phyloP scores from a whole-genome alignment of 2,888 invertebrate genomes.

The Cistogaster globosa region DNA sequence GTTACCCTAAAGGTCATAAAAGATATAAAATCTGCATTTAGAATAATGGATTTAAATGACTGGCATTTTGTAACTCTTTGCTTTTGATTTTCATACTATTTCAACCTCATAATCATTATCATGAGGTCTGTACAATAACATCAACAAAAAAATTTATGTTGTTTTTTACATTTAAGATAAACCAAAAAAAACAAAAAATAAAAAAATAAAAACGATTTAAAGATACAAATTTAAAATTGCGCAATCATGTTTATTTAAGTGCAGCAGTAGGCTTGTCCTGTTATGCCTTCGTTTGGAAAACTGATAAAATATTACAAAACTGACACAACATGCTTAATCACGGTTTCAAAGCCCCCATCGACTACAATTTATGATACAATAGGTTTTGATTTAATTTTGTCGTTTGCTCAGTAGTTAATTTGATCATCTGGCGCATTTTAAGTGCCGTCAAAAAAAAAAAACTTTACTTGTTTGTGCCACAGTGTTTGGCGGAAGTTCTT shows the following conservation, averaged over 20 bases:
- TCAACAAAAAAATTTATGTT: slow-evolving; percentile 5
- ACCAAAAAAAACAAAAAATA: neutral
- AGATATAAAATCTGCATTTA: slow-evolving; percentile 38
- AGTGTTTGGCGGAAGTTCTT: slow-evolving; percentile 57
- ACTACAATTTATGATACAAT: slow-evolving; percentile 12
- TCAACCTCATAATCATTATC: slow-evolving; percentile 48
- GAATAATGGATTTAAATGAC: slow-evolving; percentile 18
- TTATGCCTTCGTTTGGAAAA: slow-evolving; percentile 1
- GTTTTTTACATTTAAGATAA: slow-evolving; percentile 20
- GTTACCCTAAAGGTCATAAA: slow-evolving; percentile 57
- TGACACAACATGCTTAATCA: slow-evolving; percentile 3
- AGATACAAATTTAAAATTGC: slow-evolving; percentile 46
- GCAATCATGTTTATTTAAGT: slow-evolving; percentile 38
- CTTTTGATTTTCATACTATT: slow-evolving; percentile 25
- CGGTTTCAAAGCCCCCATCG: neutral
- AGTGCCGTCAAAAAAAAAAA: slow-evolving; percentile 25
- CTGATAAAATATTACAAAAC: slow-evolving; percentile 31
- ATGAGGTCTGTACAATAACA: slow-evolving; percentile 11
- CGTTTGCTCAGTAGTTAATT: slow-evolving; percentile 48
- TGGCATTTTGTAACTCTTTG: slow-evolving; percentile 30
- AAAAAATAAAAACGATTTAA: slow-evolving; percentile 8
- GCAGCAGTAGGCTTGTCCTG: slow-evolving; percentile 41
- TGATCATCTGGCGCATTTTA: slow-evolving; percentile 47
- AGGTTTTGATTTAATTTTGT: slow-evolving; percentile 24
- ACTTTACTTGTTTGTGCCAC: slow-evolving; percentile 10